These are phyloP conservation scores for Moxostoma hubbsi DNA, from an alignment of 2,797 vertebrate genomes.

Conservation along the genomic window DNA sequence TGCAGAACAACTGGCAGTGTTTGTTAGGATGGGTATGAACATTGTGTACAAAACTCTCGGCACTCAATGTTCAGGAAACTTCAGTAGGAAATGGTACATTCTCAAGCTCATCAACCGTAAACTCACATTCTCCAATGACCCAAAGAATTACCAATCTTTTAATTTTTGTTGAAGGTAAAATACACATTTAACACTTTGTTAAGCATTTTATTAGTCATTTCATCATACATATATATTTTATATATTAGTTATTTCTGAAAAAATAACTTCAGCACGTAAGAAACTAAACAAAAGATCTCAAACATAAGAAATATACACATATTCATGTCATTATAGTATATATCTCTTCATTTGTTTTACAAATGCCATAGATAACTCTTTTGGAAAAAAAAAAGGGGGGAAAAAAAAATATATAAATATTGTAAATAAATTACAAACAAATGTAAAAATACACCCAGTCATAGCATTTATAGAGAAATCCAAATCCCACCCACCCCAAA, in stretches of 20 bases:
- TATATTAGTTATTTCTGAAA: conserved; percentile 86
- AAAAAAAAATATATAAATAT: conserved; percentile 67
- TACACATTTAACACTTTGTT: conserved; percentile 84
- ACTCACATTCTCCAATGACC: not conserved
- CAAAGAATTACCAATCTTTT: conserved; percentile 74
- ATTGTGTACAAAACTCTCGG: no score
- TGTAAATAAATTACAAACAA: conserved; percentile 73
- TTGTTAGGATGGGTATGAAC: not conserved
- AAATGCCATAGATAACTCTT: conserved; percentile 90
- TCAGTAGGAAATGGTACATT: no score
- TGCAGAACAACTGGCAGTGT: not conserved
- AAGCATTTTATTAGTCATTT: conserved; percentile 79
- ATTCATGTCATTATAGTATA: conserved; percentile 86
- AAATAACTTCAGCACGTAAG: conserved; percentile 94
- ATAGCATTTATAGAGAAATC: conserved; percentile 61
- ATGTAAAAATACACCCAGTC: conserved; percentile 67
- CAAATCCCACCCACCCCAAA: conserved; percentile 45
- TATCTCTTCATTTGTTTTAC: conserved; percentile 84
- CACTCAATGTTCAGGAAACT: no score
- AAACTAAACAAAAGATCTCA: conserved; percentile 92
- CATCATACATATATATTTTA: conserved; percentile 86
- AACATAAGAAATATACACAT: conserved; percentile 80
- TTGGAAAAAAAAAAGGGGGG: conserved; percentile 67
- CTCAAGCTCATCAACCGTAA: not conserved
- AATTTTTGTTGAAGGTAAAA: conserved; percentile 72